Evolutionary conservation across 2,888 invertebrate species (phyloP).

Genomic region (Tenthredo notha): DNA sequence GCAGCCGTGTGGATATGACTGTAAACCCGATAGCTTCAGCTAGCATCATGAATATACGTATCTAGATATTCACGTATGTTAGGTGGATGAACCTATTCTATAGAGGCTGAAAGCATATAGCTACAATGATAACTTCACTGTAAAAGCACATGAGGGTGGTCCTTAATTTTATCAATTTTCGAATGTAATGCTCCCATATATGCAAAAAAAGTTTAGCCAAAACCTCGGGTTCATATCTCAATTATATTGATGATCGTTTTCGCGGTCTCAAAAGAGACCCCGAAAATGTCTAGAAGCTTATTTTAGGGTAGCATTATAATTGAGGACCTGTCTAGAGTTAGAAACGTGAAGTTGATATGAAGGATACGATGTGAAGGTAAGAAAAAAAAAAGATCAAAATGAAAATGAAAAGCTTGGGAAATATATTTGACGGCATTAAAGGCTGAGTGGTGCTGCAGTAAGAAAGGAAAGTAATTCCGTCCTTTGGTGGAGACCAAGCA

Average conservation of each 20-base stretch:
- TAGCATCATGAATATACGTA: not conserved
- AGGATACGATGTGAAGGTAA: not conserved
- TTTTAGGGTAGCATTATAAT: not conserved
- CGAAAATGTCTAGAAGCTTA: not conserved
- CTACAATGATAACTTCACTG: not conserved
- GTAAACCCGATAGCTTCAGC: not conserved
- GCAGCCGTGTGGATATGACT: not conserved
- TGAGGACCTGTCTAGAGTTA: not conserved
- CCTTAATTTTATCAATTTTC: too few species aligned
- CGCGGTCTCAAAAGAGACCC: not conserved
- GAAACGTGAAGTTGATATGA: not conserved
- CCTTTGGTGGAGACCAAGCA: not conserved
- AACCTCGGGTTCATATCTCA: too few species aligned
- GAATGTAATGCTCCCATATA: too few species aligned
- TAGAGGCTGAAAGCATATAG: not conserved
- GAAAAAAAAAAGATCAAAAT: slow-evolving; percentile 57
- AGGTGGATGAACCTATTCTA: not conserved
- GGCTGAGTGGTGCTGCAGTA: slow-evolving; percentile 2
- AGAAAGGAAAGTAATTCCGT: not conserved
- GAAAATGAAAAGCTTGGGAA: slow-evolving; percentile 47
- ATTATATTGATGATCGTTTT: not conserved
- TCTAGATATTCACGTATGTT: not conserved
- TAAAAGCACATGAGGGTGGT: not conserved
- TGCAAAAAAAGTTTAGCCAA: too few species aligned
- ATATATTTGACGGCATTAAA: slow-evolving; percentile 22